Conservation (phyloP, 2,797 vertebrate species). For the Cebuella pygmaea region DNA sequence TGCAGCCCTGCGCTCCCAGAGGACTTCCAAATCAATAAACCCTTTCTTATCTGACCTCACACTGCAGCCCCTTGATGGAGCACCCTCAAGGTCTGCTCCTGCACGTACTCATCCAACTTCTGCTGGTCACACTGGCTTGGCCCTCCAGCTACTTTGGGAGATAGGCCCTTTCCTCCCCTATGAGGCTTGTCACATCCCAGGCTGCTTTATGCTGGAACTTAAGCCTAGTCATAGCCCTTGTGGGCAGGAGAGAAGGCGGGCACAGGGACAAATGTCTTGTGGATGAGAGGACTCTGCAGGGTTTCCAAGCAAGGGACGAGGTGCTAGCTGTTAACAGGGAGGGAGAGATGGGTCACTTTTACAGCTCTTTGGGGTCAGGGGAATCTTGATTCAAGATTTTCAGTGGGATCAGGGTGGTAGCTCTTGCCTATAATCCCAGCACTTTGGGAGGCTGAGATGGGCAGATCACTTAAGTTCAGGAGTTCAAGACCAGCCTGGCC, state of each 20-base stretch:
- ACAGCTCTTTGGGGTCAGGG: not conserved
- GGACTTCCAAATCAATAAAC: not conserved
- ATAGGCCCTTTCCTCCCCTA: not conserved
- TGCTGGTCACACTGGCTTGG: not conserved
- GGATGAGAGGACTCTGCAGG: not conserved
- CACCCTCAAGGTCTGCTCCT: not conserved
- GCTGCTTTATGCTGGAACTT: not conserved
- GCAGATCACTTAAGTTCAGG: not conserved
- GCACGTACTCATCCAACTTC: no score
- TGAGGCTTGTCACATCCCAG: not conserved
- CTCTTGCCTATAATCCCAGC: not conserved
- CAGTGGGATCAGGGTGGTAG: not conserved
- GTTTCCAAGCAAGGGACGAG: not conserved
- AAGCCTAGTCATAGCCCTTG: not conserved
- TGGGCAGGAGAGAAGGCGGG: not conserved
- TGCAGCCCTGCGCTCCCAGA: not conserved
- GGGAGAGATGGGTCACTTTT: not conserved
- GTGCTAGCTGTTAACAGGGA: not conserved
- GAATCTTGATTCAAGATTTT: not conserved
- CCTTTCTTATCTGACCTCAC: not conserved
- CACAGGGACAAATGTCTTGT: not conserved
- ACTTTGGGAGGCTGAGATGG: not conserved
- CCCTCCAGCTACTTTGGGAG: not conserved
- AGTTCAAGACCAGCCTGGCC: not conserved
- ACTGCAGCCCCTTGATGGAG: not conserved